Evolutionary conservation across 1,140 invertebrate species (phyloP).

Genomic region (Penaeus chinensis): DNA sequence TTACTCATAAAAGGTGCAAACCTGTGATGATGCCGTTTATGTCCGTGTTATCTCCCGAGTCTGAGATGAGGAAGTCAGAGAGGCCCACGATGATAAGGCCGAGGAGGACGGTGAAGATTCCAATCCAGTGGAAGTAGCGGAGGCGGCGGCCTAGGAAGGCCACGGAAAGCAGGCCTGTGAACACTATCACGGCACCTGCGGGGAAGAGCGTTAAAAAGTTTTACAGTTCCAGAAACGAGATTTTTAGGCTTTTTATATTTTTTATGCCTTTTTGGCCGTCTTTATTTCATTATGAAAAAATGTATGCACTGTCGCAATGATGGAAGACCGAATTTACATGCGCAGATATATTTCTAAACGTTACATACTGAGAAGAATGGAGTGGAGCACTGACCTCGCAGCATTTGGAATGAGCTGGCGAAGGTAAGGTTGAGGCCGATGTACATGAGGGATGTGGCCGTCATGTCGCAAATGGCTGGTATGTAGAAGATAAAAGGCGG

Average conservation of each 20-base stretch:
- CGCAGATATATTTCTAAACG: neutral
- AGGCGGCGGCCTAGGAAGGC: conserved; percentile 84
- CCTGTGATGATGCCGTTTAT: conserved; percentile 85
- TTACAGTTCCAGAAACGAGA: too few relatives aligned
- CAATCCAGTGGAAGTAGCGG: conserved; percentile 81
- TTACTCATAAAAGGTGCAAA: neutral
- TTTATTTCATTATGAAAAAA: too few relatives aligned
- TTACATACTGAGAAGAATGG: neutral
- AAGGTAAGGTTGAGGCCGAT: conserved; percentile 88
- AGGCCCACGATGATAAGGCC: conserved; percentile 87
- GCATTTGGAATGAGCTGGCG: conserved; percentile 96
- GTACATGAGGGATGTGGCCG: conserved; percentile 72
- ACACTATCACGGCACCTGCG: conserved; percentile 89
- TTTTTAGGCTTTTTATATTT: too few relatives aligned
- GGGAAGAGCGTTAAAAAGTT: conserved; percentile 21
- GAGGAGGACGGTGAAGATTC: conserved; percentile 82
- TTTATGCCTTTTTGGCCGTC: too few relatives aligned
- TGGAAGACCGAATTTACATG: too few relatives aligned
- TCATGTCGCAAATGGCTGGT: conserved; percentile 87
- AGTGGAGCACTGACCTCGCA: conserved; percentile 76
- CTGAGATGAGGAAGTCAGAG: conserved; percentile 77
- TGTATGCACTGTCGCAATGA: too few relatives aligned
- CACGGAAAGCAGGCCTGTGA: conserved; percentile 90
- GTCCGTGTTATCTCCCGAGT: conserved; percentile 68
- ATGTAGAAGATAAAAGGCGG: conserved; percentile 79